These are phyloP conservation scores for Cyclina sinensis DNA, from an alignment of 1,140 invertebrate genomes.

Conservation along the genomic window DNA sequence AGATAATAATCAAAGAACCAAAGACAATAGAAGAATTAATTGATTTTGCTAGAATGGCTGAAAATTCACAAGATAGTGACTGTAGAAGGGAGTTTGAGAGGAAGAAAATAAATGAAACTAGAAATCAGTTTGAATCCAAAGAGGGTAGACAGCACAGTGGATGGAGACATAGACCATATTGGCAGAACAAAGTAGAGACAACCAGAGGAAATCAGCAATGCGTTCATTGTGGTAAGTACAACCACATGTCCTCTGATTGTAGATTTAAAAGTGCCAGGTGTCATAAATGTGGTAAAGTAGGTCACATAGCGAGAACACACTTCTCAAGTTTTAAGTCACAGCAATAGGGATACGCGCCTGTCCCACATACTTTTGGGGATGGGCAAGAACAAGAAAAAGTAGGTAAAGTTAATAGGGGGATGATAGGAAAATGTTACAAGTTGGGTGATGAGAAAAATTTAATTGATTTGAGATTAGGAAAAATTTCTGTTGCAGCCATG, in stretches of 20 bases:
- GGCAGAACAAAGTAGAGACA: too few relatives aligned
- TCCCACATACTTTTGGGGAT: constrained; percentile 36
- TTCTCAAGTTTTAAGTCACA: background rate
- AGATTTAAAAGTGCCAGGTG: constrained; percentile 19
- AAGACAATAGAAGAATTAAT: background rate
- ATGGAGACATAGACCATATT: too few relatives aligned
- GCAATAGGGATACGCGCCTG: constrained; percentile 26
- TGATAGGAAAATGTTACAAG: background rate
- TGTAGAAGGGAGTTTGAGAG: too few relatives aligned
- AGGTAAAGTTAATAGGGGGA: background rate
- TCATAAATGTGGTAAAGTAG: background rate
- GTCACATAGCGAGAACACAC: constrained; percentile 31
- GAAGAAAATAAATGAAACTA: too few relatives aligned
- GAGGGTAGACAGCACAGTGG: too few relatives aligned
- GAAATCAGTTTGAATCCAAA: too few relatives aligned
- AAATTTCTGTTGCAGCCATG: constrained; percentile 36
- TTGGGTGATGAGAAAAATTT: constrained; percentile 18
- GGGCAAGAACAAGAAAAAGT: background rate
- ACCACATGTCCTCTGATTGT: constrained; percentile 12
- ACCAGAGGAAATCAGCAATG: background rate
- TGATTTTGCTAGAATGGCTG: too few relatives aligned
- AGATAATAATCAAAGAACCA: background rate
- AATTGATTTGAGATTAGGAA: constrained; percentile 25
- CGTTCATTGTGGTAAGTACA: constrained; percentile 7
- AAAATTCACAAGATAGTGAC: too few relatives aligned